A percentile compares a stretch with the other conserved stretches of the same genome.
Conservation (phyloP, 2,113 vertebrate species). For the Aix galericulata region DNA sequence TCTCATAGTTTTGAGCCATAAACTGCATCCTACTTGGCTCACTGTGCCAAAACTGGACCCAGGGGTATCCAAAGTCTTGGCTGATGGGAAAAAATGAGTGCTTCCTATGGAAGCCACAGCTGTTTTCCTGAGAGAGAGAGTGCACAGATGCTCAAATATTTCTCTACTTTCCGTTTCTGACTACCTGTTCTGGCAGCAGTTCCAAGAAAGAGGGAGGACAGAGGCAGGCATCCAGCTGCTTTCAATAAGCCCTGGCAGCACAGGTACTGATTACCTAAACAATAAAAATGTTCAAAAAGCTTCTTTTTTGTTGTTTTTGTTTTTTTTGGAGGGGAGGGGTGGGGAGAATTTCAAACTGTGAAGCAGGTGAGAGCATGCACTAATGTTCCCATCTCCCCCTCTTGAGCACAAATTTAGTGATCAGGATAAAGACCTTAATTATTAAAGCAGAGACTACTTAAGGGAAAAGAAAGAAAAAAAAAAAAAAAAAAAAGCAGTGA, state of each 20-base stretch:
- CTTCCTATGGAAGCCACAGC: constrained; percentile 88
- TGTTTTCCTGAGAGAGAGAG: constrained; percentile 84
- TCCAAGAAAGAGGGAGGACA: constrained; percentile 54
- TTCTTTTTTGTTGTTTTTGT: constrained; percentile 28
- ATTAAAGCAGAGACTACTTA: constrained; percentile 22
- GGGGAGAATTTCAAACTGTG: constrained; percentile 15
- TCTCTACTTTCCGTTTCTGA: constrained; percentile 77
- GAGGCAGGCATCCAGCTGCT: constrained; percentile 75
- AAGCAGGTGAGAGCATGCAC: constrained; percentile 52
- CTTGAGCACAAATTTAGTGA: neutral
- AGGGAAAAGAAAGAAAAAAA: neutral
- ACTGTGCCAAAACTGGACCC: constrained; percentile 82
- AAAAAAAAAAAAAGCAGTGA: neutral
- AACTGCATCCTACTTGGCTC: constrained; percentile 88
- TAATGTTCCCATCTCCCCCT: neutral
- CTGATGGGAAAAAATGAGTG: constrained; percentile 85
- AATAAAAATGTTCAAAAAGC: constrained; percentile 34
- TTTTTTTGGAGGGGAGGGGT: no score
- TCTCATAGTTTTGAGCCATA: constrained; percentile 86
- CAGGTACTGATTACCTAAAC: constrained; percentile 58
- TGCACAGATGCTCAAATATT: constrained; percentile 76
- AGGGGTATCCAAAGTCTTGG: constrained; percentile 80
- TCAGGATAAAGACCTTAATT: neutral
- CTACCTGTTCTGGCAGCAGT: constrained; percentile 84
- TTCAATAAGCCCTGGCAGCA: constrained; percentile 76